Percentiles rank a stretch among this genome's conserved stretches.
These are phyloP conservation scores for Synanthedon andrenaeformis DNA, from an alignment of 2,888 invertebrate species.

Conservation along the genomic window DNA sequence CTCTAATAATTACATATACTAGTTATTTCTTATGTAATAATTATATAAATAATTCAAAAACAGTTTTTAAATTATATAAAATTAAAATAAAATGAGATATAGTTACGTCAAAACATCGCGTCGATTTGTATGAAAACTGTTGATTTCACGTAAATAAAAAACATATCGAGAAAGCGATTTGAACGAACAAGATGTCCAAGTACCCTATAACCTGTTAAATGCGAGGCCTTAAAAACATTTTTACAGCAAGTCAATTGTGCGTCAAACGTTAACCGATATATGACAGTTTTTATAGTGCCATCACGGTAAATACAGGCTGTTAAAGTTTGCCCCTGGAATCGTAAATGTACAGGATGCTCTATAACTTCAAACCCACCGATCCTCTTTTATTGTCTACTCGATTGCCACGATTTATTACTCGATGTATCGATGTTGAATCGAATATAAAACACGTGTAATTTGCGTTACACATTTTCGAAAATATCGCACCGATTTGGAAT, in stretches of 20 bases:
- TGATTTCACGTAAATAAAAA: no score
- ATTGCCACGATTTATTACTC: slow-evolving; percentile 49
- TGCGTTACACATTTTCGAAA: neutral
- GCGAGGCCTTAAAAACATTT: neutral
- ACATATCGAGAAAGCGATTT: no score
- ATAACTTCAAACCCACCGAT: slow-evolving; percentile 50
- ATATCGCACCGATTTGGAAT: no score
- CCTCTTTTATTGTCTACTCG: slow-evolving; percentile 47
- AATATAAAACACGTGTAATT: slow-evolving; percentile 18
- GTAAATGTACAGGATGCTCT: slow-evolving; percentile 44
- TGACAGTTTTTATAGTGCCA: slow-evolving; percentile 51
- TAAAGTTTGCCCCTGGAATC: slow-evolving; percentile 45
- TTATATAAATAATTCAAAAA: no score
- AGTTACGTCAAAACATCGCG: no score
- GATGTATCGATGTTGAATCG: slow-evolving; percentile 37
- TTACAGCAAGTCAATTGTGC: slow-evolving; percentile 13
- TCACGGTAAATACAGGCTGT: slow-evolving; percentile 44
- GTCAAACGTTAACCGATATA: slow-evolving; percentile 58
- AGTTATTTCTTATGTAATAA: no score
- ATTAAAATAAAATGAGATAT: no score
- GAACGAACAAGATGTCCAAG: neutral
- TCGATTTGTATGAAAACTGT: no score
- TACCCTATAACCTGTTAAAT: neutral
- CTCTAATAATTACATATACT: no score
- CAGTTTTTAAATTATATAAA: no score